These are phyloP conservation scores for Tachina grossa DNA, from an alignment of 2,888 invertebrate genomes.

Conservation along the genomic window DNA sequence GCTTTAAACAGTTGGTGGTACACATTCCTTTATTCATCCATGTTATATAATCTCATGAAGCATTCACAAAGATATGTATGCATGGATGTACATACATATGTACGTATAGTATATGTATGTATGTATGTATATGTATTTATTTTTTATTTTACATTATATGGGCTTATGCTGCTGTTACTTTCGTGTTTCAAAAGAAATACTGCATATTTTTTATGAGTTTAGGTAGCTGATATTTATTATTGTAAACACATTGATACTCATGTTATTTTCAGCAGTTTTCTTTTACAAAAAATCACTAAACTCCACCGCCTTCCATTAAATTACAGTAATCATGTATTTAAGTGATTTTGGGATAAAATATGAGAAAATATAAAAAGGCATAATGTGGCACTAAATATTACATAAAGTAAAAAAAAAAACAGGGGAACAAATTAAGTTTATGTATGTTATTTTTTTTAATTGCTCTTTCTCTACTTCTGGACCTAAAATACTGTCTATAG, in stretches of 20 bases:
- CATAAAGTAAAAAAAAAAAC: too few relatives aligned
- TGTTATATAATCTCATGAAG: slow-evolving; percentile 51
- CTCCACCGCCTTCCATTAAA: slow-evolving; percentile 56
- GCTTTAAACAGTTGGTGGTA: slow-evolving; percentile 23
- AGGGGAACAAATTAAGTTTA: too few relatives aligned
- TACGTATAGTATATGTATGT: background rate
- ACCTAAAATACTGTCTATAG: too few relatives aligned
- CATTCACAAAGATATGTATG: slow-evolving; percentile 28
- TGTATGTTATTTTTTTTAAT: too few relatives aligned
- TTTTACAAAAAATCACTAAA: slow-evolving; percentile 54
- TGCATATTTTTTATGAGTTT: background rate
- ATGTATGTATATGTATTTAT: background rate
- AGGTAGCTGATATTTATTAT: slow-evolving; percentile 15
- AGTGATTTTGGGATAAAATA: slow-evolving; percentile 45
- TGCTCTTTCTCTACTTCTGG: too few relatives aligned
- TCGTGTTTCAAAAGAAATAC: background rate
- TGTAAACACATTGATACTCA: slow-evolving; percentile 33
- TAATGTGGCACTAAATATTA: too few relatives aligned
- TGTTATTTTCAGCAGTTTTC: slow-evolving; percentile 38
- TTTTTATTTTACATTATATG: too few relatives aligned
- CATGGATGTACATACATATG: background rate
- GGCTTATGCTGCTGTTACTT: slow-evolving; percentile 2
- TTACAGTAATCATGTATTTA: slow-evolving; percentile 55
- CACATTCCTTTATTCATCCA: slow-evolving; percentile 20
- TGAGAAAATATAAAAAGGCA: background rate